These are phyloP conservation scores for Dexiosoma caninum DNA, from an alignment of 2,888 invertebrate genomes.

Conservation along the genomic window DNA sequence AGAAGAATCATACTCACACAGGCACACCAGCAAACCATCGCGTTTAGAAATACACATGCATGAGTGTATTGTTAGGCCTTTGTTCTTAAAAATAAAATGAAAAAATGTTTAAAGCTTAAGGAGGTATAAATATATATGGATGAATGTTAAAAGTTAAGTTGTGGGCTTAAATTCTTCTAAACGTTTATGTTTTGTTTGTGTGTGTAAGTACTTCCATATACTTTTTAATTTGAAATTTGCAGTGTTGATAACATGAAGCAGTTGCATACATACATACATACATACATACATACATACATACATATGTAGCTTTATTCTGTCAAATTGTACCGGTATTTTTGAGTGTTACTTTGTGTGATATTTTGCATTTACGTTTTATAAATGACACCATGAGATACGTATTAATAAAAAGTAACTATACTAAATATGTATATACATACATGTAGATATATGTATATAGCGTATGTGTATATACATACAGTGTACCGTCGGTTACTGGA, in stretches of 20 bases:
- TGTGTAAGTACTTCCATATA: no score
- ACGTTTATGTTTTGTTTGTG: not conserved
- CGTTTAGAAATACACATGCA: constrained; percentile 4
- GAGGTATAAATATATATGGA: not conserved
- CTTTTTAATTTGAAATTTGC: no score
- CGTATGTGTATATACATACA: no score
- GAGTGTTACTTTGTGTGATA: no score
- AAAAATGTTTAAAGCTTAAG: not conserved
- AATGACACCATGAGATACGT: no score
- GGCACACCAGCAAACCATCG: constrained; percentile 12
- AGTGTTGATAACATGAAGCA: no score
- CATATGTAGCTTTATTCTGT: no score
- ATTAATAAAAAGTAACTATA: no score
- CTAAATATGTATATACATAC: no score
- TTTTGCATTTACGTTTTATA: no score
- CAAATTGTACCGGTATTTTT: no score
- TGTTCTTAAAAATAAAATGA: constrained; percentile 8
- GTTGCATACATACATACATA: not conserved
- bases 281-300: not conserved
- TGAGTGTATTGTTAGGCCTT: constrained; percentile 5
- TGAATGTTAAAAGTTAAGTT: not conserved
- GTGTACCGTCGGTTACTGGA: no score
- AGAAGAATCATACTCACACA: not conserved
- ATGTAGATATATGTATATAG: not conserved
- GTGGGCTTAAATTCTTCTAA: not conserved